Conservation (phyloP, 2,113 vertebrate species). For the Lethenteron camtschaticum region DNA sequence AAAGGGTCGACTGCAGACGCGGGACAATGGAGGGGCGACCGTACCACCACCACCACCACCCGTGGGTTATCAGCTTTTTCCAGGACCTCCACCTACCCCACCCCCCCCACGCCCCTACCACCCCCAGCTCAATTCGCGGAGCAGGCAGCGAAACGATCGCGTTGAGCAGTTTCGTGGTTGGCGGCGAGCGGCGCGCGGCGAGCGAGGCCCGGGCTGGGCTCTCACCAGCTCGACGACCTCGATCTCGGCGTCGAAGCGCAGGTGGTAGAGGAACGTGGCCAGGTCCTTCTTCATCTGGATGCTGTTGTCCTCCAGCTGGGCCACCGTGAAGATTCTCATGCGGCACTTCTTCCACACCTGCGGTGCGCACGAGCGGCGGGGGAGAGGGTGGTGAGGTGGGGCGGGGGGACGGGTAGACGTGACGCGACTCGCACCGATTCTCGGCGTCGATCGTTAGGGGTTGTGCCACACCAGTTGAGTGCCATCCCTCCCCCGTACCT, state of each 20-base stretch:
- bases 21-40: no score
- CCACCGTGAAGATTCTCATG: slow-evolving; percentile 93
- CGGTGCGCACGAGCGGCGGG: background rate
- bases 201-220: background rate
- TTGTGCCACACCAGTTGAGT: background rate
- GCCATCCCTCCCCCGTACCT: background rate
- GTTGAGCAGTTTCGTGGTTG: no score
- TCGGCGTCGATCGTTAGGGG: background rate
- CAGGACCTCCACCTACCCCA: no score
- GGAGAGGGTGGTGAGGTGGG: background rate
- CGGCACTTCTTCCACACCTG: slow-evolving; percentile 93
- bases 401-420: no score
- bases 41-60: no score
- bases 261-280: slow-evolving; percentile 74
- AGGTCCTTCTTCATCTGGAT: slow-evolving; percentile 99
- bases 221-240: slow-evolving; percentile 96
- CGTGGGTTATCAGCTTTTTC: no score
- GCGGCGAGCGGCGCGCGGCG: no score
- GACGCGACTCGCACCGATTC: background rate
- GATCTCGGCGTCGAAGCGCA: slow-evolving; percentile 85
- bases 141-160: no score
- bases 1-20: no score
- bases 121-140: no score
- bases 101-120: no score
- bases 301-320: slow-evolving; percentile 97